Conservation (phyloP, 2,797 vertebrate genomes). For the Enteromius argenteus region DNA sequence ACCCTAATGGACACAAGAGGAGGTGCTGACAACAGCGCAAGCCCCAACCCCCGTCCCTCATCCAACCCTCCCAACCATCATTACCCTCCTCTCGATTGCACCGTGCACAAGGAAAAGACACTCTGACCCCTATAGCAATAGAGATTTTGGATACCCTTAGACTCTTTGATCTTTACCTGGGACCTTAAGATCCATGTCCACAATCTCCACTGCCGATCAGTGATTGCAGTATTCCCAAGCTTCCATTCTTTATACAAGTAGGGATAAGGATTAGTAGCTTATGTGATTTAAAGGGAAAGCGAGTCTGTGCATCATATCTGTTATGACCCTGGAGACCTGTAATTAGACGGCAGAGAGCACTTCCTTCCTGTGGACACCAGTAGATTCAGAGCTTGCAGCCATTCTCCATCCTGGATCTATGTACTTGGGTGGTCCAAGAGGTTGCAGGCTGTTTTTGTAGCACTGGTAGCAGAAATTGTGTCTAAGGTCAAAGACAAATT, state of each 20-base stretch:
- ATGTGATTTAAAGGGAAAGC: slow-evolving; percentile 31
- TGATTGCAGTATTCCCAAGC: slow-evolving; percentile 2
- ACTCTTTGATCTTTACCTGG: slow-evolving; percentile 54
- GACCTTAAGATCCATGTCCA: slow-evolving; percentile 16
- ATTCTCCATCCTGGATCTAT: neutral
- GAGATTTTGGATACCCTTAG: slow-evolving; percentile 31
- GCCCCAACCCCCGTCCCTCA: slow-evolving; percentile 46
- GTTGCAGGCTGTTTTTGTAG: neutral
- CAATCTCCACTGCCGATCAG: slow-evolving; percentile 35
- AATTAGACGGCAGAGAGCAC: slow-evolving; percentile 31
- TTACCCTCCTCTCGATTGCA: slow-evolving; percentile 42
- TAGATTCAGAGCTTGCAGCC: slow-evolving; percentile 6
- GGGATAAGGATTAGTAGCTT: slow-evolving; percentile 14
- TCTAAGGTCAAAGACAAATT: slow-evolving; percentile 6
- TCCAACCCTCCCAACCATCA: slow-evolving; percentile 8
- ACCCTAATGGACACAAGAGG: slow-evolving; percentile 73
- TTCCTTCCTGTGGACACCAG: slow-evolving; percentile 30
- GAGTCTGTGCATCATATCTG: slow-evolving; percentile 11
- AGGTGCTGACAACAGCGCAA: slow-evolving; percentile 67
- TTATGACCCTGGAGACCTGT: slow-evolving; percentile 26
- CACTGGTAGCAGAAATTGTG: neutral
- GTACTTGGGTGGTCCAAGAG: slow-evolving; percentile 48
- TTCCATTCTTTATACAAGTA: neutral
- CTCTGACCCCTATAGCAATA: slow-evolving; percentile 25
- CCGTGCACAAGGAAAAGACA: slow-evolving; percentile 28